Evolutionary conservation across 2,888 invertebrate species (phyloP).

Genomic region (Chesias legatella): DNA sequence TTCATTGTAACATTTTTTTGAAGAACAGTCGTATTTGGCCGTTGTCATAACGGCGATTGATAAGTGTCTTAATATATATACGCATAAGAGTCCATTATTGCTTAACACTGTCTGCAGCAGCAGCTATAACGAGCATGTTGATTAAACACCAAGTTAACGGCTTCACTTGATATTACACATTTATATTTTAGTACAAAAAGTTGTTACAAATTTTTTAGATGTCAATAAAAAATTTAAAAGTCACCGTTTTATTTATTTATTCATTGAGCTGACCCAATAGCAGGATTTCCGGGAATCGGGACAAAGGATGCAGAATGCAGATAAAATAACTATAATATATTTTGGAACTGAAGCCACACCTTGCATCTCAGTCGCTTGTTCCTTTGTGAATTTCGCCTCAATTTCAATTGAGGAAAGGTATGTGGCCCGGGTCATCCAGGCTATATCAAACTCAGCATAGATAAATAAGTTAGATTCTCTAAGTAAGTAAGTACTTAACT

Average conservation of each 20-base stretch:
- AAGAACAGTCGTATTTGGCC: conserved; percentile 41
- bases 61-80: conserved; percentile 54
- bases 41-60: conserved; percentile 47
- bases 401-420: no score
- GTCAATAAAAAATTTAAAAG: conserved; percentile 70
- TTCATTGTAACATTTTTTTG: conserved; percentile 37
- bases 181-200: conserved; percentile 79
- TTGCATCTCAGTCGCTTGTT: no score
- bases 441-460: no score
- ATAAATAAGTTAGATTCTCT: no score
- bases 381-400: no score
- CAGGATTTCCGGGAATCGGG: no score
- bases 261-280: no score
- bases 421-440: no score
- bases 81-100: conserved; percentile 53
- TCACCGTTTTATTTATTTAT: conserved; percentile 40
- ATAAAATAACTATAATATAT: no score
- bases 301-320: no score
- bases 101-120: conserved; percentile 59
- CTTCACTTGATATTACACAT: conserved; percentile 70
- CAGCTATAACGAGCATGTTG: conserved; percentile 63
- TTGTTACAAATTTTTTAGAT: conserved; percentile 77
- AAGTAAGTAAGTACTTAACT: no score
- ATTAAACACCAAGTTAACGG: conserved; percentile 65
- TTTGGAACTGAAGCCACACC: no score